These are phyloP conservation scores for Poecilobothrus nobilitatus DNA, from an alignment of 2,888 invertebrate species.

Conservation along the genomic window DNA sequence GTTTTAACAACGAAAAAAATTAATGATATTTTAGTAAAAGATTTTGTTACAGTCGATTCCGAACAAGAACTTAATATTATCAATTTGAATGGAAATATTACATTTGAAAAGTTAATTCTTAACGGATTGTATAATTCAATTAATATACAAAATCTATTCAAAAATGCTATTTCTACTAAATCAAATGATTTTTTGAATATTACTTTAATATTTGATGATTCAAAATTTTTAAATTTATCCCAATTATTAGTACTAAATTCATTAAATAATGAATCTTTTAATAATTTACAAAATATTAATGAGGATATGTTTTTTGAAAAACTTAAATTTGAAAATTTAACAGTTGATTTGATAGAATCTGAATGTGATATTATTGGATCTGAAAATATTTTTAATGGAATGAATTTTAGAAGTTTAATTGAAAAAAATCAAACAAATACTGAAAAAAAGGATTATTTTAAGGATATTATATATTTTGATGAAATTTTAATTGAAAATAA, in stretches of 20 bases:
- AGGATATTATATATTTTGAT: conserved; percentile 31
- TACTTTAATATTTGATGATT: conserved; percentile 39
- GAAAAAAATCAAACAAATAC: neutral
- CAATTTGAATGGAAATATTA: conserved; percentile 40
- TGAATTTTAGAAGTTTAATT: conserved; percentile 35
- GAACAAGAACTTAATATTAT: conserved; percentile 44
- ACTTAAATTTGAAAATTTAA: conserved; percentile 32
- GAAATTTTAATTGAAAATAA: conserved; percentile 35
- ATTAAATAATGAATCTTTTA: conserved; percentile 39
- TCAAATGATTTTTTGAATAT: conserved; percentile 40
- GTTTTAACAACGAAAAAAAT: conserved; percentile 42
- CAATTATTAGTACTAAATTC: conserved; percentile 35
- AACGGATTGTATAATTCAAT: conserved; percentile 41
- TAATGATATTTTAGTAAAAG: conserved; percentile 42
- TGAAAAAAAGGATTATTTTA: conserved; percentile 27
- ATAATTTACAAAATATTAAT: conserved; percentile 29
- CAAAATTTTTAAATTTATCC: conserved; percentile 28
- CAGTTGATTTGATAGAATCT: conserved; percentile 33
- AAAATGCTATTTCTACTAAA: conserved; percentile 40
- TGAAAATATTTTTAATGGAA: conserved; percentile 35
- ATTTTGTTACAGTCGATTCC: conserved; percentile 46
- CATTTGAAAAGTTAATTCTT: conserved; percentile 44
- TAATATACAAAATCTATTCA: conserved; percentile 42
- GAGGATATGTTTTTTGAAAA: conserved; percentile 32
- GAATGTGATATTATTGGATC: conserved; percentile 38